phyloP scores from a whole-genome alignment of 2,113 vertebrate genomes.

The Crotophaga sulcirostris region DNA sequence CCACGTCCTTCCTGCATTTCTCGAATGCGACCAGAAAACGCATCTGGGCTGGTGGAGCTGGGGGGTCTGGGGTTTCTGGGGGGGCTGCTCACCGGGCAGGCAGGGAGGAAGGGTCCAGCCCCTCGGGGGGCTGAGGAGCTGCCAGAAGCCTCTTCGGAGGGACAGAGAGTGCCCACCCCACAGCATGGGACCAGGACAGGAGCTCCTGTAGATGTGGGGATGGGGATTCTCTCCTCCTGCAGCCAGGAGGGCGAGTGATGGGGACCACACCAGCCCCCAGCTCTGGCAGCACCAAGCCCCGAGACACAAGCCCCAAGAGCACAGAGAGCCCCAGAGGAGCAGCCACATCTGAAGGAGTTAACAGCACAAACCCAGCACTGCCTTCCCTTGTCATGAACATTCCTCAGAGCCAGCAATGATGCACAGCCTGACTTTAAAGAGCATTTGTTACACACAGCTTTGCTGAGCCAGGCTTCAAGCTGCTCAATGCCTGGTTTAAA shows the following conservation, averaged over 20 bases:
- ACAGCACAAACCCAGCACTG: fast-evolving
- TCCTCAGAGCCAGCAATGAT: not conserved
- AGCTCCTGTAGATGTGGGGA: not conserved
- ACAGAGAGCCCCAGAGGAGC: not conserved
- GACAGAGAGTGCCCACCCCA: too few species aligned
- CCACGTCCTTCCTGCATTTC: not conserved
- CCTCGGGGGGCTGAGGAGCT: not conserved
- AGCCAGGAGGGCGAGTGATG: too few species aligned
- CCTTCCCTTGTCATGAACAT: not conserved
- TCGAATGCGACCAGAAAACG: not conserved
- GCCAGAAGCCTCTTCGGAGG: not conserved
- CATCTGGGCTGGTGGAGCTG: not conserved
- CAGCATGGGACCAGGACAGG: not conserved
- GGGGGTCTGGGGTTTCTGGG: not conserved
- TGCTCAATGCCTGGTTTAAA: slow-evolving; percentile 48
- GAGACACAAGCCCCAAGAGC: not conserved
- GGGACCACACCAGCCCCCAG: not conserved
- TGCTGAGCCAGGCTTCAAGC: slow-evolving; percentile 33
- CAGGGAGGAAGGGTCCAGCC: not conserved
- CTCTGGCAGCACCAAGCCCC: not conserved
- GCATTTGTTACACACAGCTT: not conserved
- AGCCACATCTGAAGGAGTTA: not conserved
- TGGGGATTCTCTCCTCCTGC: not conserved
- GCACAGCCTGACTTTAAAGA: not conserved
- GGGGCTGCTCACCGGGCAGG: too few species aligned